These are phyloP conservation scores for Nycticryphes semicollaris DNA, from an alignment of 2,113 vertebrate species.

Conservation along the genomic window DNA sequence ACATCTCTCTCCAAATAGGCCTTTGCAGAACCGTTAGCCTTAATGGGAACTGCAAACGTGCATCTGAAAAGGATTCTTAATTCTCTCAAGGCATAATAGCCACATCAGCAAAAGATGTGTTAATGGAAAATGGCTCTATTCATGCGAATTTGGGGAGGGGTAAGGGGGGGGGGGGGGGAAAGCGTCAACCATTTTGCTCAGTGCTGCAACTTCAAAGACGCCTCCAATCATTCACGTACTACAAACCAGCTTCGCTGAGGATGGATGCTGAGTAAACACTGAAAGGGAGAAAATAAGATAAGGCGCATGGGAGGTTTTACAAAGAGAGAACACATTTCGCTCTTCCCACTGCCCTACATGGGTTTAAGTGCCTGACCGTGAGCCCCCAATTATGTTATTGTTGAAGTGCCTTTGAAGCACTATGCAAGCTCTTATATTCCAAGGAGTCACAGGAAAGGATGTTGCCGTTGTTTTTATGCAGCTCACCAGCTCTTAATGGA, in stretches of 20 bases:
- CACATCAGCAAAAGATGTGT: background rate
- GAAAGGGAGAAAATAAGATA: constrained; percentile 35
- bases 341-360: constrained; percentile 1
- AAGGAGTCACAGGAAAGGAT: constrained; percentile 32
- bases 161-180: too few relatives aligned
- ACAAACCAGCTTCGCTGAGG: background rate
- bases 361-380: constrained; percentile 46
- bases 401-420: constrained; percentile 42
- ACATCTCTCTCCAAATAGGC: background rate
- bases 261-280: constrained; percentile 16
- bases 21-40: background rate
- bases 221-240: background rate
- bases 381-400: constrained; percentile 6
- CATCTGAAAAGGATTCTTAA: background rate
- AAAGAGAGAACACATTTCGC: constrained; percentile 18
- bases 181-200: background rate
- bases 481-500: constrained; percentile 31
- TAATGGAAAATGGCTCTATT: constrained; percentile 29
- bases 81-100: background rate
- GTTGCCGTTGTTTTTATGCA: background rate
- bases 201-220: background rate
- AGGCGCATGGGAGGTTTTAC: background rate
- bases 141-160: background rate
- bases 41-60: background rate
- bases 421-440: background rate